These are phyloP conservation scores for Helicorthomorpha holstii DNA, from an alignment of 1,140 invertebrate species.

Conservation along the genomic window DNA sequence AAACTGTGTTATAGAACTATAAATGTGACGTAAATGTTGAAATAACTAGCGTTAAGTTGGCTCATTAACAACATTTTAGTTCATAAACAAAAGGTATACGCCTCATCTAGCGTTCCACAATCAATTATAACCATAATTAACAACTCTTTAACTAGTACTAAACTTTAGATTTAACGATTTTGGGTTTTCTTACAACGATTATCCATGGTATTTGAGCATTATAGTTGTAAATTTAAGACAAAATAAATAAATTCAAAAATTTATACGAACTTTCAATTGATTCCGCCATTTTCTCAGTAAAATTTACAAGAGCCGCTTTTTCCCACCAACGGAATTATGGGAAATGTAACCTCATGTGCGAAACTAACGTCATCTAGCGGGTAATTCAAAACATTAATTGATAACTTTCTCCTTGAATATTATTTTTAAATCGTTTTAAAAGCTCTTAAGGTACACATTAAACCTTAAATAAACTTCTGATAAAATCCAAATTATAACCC, in stretches of 20 bases:
- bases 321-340: too few relatives aligned
- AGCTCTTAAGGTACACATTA: too few relatives aligned
- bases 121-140: background rate
- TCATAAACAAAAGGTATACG: too few relatives aligned
- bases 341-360: too few relatives aligned
- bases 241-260: background rate
- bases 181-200: background rate
- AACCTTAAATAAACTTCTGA: too few relatives aligned
- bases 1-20: background rate
- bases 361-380: too few relatives aligned
- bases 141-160: background rate
- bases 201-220: background rate
- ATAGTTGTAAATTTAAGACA: background rate
- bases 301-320: too few relatives aligned
- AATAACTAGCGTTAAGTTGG: background rate
- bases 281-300: constrained; percentile 64
- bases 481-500: too few relatives aligned
- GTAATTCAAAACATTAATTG: too few relatives aligned
- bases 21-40: background rate
- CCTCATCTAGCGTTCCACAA: background rate
- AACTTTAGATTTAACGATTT: background rate
- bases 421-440: too few relatives aligned
- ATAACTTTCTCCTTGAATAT: too few relatives aligned
- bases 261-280: constrained; percentile 48
- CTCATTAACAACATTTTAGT: too few relatives aligned